A percentile compares a stretch with the other conserved stretches of the same genome.
Evolutionary conservation across 2,888 invertebrate species (phyloP).

Genomic region (Rhingia campestris): DNA sequence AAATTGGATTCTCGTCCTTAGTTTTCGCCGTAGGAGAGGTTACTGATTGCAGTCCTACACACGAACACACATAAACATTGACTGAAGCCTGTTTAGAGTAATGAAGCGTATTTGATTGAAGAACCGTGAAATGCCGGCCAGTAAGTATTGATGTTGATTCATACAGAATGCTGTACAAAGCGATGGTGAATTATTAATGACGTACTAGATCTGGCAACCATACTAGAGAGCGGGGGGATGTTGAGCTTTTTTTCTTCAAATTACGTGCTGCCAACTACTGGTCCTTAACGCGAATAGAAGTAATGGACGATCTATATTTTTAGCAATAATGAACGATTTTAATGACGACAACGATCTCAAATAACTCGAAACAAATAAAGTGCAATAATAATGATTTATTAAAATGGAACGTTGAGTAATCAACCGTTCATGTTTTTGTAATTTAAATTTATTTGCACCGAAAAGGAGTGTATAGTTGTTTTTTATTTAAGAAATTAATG

Average conservation of each 20-base stretch:
- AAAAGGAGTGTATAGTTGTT: no score
- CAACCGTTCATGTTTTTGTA: no score
- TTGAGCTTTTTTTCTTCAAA: not conserved
- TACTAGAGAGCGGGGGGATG: not conserved
- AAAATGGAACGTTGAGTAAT: no score
- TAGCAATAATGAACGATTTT: no score
- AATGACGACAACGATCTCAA: no score
- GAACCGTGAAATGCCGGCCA: slow-evolving; percentile 15
- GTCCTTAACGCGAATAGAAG: not conserved
- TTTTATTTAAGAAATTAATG: no score
- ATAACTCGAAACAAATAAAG: no score
- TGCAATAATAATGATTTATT: no score
- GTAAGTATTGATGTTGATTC: slow-evolving; percentile 6
- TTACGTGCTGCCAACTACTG: not conserved
- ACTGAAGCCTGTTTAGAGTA: slow-evolving; percentile 9
- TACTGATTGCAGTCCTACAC: not conserved
- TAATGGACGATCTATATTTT: not conserved
- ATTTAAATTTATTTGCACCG: no score
- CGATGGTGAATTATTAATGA: slow-evolving; percentile 14
- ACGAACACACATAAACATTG: not conserved
- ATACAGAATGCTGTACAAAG: not conserved
- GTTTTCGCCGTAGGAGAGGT: not conserved
- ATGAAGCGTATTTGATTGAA: slow-evolving; percentile 32
- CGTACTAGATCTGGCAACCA: not conserved
- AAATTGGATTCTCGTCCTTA: slow-evolving; percentile 56